Conservation (phyloP, 2,797 vertebrate species). For the Gallinago solitaria region DNA sequence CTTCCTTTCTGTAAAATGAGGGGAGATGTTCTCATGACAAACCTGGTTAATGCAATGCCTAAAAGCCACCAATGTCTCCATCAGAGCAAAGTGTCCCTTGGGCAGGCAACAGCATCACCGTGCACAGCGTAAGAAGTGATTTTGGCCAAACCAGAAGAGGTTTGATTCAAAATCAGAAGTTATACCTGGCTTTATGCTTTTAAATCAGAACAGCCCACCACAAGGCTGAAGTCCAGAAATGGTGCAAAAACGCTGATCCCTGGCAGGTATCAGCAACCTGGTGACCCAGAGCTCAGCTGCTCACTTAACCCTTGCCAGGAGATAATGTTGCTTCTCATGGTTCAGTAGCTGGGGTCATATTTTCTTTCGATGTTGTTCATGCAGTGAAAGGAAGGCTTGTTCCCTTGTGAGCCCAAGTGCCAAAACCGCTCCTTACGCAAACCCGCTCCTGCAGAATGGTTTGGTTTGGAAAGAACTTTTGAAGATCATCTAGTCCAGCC, state of each 20-base stretch:
- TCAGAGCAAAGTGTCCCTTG: not conserved
- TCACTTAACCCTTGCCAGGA: not conserved
- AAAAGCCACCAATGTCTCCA: not conserved
- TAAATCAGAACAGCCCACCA: not conserved
- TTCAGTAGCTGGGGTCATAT: not conserved
- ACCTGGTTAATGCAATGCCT: not conserved
- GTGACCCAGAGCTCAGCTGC: not conserved
- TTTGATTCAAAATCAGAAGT: not conserved
- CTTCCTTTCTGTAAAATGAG: not conserved
- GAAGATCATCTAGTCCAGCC: not conserved
- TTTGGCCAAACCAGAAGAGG: not conserved
- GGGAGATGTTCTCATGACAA: not conserved
- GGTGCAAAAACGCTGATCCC: not conserved
- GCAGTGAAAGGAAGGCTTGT: not conserved
- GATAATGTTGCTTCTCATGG: not conserved
- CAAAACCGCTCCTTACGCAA: conserved; percentile 14
- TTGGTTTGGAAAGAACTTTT: not conserved
- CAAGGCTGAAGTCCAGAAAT: not conserved
- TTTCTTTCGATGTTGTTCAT: not conserved
- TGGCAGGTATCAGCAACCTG: no score
- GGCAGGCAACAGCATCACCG: fast-evolving
- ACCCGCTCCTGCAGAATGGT: not conserved
- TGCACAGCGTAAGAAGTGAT: not conserved
- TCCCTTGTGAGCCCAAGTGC: not conserved
- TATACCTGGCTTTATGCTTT: not conserved